Evolutionary conservation across 2,113 vertebrate species (phyloP).

Genomic region (Porphyrio hochstetteri): DNA sequence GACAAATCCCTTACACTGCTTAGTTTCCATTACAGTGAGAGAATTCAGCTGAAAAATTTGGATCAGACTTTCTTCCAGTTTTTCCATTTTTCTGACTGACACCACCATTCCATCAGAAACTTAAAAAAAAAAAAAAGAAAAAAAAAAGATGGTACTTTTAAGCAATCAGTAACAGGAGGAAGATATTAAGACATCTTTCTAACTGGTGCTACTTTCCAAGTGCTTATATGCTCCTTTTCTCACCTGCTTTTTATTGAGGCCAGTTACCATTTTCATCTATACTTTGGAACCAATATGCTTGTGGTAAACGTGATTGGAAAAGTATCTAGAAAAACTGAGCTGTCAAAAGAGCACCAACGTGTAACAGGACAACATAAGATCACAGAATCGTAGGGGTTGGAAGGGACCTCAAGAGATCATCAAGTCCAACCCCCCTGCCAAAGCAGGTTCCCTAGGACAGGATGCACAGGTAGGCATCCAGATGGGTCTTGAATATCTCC

Average conservation of each 20-base stretch:
- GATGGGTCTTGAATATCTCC: too few relatives aligned
- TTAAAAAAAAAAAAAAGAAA: background rate
- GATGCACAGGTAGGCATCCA: too few relatives aligned
- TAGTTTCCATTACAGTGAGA: background rate
- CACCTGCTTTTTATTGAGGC: background rate
- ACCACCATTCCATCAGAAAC: background rate
- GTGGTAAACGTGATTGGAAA: background rate
- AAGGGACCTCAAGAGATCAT: too few relatives aligned
- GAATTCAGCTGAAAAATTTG: background rate
- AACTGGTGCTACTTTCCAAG: background rate
- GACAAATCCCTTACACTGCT: background rate
- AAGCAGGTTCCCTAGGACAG: too few relatives aligned
- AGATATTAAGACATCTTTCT: constrained; percentile 17
- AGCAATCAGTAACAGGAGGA: background rate
- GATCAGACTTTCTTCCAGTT: background rate
- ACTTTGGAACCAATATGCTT: background rate
- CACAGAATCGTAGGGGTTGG: too few relatives aligned
- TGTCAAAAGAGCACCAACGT: background rate
- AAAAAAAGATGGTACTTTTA: background rate
- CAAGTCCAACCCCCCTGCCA: too few relatives aligned
- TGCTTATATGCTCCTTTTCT: background rate
- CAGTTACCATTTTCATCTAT: background rate
- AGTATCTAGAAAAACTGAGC: background rate
- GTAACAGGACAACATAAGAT: background rate
- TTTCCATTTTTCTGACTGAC: background rate